Conservation (phyloP, 2,888 invertebrate species). For the Phytoseiulus persimilis region DNA sequence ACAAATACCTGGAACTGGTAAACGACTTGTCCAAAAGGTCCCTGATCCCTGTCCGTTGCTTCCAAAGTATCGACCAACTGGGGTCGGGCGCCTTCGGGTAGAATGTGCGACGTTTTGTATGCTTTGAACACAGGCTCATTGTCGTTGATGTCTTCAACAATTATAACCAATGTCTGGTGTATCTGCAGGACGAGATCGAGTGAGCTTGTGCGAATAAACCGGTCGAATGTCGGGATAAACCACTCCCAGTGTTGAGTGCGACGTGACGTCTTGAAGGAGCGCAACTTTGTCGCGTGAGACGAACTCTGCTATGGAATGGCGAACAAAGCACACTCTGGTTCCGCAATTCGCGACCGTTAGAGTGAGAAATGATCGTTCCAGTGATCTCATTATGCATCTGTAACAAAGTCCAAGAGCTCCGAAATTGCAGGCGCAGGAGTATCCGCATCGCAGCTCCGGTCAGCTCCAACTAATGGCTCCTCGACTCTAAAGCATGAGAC, state of each 20-base stretch:
- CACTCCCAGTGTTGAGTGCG: too few species aligned
- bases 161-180: constrained; percentile 74
- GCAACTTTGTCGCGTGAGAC: too few species aligned
- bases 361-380: background rate
- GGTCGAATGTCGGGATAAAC: too few species aligned
- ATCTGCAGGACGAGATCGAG: constrained; percentile 52
- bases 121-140: constrained; percentile 76
- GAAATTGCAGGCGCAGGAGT: too few species aligned
- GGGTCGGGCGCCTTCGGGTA: constrained; percentile 64
- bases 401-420: constrained; percentile 10
- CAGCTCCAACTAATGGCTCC: background rate
- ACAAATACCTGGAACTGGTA: constrained; percentile 64
- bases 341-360: background rate
- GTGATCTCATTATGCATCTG: constrained; percentile 26
- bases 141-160: constrained; percentile 86
- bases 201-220: background rate
- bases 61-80: constrained; percentile 66
- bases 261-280: too few species aligned
- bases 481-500: background rate
- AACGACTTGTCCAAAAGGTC: constrained; percentile 81
- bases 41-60: constrained; percentile 80
- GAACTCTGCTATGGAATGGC: too few species aligned
- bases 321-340: too few species aligned
- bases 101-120: constrained; percentile 69
- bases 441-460: background rate